phyloP scores from a whole-genome alignment of 2,113 vertebrate species.

The Protomyctophum bolini region DNA sequence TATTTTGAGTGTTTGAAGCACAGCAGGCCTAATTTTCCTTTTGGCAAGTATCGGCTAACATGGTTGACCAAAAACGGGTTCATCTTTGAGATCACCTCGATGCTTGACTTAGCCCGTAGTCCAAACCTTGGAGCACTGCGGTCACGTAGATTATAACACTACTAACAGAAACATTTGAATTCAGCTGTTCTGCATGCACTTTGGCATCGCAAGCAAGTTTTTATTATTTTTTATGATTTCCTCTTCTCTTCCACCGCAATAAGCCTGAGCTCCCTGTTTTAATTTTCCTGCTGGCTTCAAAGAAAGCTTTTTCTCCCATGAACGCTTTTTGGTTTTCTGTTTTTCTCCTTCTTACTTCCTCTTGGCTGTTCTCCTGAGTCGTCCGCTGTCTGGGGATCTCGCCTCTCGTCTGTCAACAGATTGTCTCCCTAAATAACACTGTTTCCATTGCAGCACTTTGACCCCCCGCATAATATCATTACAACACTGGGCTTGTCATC shows the following conservation, averaged over 20 bases:
- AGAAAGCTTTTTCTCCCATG: constrained; percentile 33
- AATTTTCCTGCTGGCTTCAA: constrained; percentile 37
- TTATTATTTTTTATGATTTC: constrained; percentile 25
- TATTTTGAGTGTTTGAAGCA: background rate
- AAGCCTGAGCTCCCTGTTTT: constrained; percentile 10
- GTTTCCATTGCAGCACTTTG: constrained; percentile 51
- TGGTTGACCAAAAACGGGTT: background rate
- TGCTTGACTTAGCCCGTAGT: background rate
- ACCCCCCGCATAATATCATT: constrained; percentile 1
- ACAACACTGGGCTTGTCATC: constrained; percentile 10
- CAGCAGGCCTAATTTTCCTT: constrained; percentile 1
- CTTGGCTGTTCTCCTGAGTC: constrained; percentile 28
- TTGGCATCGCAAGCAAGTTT: constrained; percentile 19
- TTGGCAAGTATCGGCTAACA: background rate
- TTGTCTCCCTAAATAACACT: constrained; percentile 47
- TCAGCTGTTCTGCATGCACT: constrained; percentile 49
- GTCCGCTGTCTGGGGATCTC: constrained; percentile 38
- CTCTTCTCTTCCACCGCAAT: constrained; percentile 26
- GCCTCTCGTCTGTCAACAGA: background rate
- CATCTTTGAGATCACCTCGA: background rate
- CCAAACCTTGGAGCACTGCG: background rate
- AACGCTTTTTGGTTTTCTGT: constrained; percentile 32
- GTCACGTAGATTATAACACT: constrained; percentile 1
- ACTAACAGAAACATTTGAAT: constrained; percentile 41
- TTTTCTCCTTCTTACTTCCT: constrained; percentile 17